Conservation (phyloP, 2,888 invertebrate species). For the Lacanobia oleracea region DNA sequence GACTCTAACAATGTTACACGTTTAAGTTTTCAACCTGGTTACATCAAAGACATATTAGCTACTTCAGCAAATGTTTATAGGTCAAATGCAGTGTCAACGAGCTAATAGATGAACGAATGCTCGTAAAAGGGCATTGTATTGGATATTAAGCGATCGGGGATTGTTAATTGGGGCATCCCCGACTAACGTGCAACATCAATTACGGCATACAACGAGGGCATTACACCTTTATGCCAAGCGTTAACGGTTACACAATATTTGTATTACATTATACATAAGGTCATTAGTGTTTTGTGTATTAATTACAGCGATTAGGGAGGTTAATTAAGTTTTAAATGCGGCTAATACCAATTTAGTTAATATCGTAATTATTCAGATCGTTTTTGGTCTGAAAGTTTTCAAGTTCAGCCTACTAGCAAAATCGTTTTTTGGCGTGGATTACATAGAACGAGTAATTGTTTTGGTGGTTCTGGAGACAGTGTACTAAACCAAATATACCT, state of each 20-base stretch:
- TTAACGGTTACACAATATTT: constrained; percentile 55
- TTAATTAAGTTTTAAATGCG: constrained; percentile 46
- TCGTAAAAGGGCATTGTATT: constrained; percentile 78
- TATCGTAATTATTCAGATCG: constrained; percentile 14
- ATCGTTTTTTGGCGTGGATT: background rate
- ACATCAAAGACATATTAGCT: background rate
- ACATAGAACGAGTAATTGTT: background rate
- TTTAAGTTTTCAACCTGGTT: background rate
- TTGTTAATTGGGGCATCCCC: constrained; percentile 75
- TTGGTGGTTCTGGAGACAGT: background rate
- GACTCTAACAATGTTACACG: background rate
- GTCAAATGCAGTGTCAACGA: constrained; percentile 67
- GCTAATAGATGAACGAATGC: constrained; percentile 76
- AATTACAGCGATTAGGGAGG: constrained; percentile 40
- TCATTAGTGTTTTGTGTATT: constrained; percentile 59
- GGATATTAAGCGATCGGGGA: constrained; percentile 76
- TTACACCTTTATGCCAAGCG: constrained; percentile 59
- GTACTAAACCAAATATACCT: too few relatives aligned
- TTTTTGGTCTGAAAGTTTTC: background rate
- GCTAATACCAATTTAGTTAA: constrained; percentile 11
- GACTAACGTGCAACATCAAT: constrained; percentile 65
- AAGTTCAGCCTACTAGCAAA: background rate
- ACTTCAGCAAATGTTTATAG: constrained; percentile 35
- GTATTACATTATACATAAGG: constrained; percentile 53
- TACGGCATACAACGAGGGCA: constrained; percentile 62